A percentile compares a stretch with the other conserved stretches of the same genome.
Conservation (phyloP, 2,113 vertebrate genomes). For the Phoenicopterus ruber region DNA sequence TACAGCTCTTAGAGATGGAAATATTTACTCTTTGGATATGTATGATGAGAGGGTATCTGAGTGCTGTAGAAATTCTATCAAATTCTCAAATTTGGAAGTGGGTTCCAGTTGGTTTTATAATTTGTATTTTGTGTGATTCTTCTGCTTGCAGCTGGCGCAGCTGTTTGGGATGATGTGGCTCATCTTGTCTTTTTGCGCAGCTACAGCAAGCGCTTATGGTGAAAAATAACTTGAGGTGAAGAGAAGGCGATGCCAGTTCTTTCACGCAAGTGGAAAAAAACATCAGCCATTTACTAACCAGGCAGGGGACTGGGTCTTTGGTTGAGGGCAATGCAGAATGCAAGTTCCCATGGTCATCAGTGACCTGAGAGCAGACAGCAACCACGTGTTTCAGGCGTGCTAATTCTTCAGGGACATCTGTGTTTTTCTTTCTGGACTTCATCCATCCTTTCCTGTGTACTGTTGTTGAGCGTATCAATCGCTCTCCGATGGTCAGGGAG, state of each 20-base stretch:
- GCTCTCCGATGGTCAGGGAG: not conserved
- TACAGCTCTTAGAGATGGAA: not conserved
- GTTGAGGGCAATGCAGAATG: not conserved
- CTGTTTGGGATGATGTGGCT: not conserved
- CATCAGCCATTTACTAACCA: not conserved
- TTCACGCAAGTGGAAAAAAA: not conserved
- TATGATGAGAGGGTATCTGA: not conserved
- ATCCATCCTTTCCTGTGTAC: not conserved
- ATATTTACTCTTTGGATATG: not conserved
- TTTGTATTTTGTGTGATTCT: not conserved
- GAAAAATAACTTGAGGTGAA: not conserved
- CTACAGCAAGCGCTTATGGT: not conserved
- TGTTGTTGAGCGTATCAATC: not conserved
- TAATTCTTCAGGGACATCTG: not conserved
- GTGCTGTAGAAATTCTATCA: not conserved
- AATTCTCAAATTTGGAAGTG: not conserved
- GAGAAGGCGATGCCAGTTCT: not conserved
- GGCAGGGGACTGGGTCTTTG: not conserved
- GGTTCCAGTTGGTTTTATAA: not conserved
- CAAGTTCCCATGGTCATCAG: not conserved
- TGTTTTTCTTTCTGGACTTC: not conserved
- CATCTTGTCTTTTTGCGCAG: not conserved
- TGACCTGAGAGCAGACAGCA: not conserved
- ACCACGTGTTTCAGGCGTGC: not conserved
- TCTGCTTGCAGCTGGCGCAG: not conserved